phyloP scores from a whole-genome alignment of 2,113 vertebrate species.

The Cyanoramphus novaezelandiae region DNA sequence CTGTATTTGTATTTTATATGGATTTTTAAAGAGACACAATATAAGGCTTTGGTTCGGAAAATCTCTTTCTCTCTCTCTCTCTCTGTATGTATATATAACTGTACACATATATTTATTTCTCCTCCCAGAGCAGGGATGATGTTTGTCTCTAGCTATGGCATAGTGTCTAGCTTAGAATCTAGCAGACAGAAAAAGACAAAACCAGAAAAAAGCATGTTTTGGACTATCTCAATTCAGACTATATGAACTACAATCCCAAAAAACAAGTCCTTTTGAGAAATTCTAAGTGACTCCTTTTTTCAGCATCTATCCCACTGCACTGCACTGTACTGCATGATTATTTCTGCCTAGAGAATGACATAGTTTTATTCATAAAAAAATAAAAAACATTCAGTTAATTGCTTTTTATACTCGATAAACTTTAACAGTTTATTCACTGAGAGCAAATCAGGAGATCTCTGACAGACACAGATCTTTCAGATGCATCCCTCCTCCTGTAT shows the following conservation, averaged over 20 bases:
- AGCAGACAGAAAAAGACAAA: neutral
- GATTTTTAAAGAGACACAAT: slow-evolving; percentile 25
- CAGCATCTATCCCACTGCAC: neutral
- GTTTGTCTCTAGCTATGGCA: neutral
- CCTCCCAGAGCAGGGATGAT: neutral
- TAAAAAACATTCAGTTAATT: neutral
- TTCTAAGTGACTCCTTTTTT: neutral
- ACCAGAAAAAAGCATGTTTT: neutral
- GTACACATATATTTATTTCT: neutral
- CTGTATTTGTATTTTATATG: slow-evolving; percentile 10
- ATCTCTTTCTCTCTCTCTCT: neutral
- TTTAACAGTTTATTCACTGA: neutral
- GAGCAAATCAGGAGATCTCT: slow-evolving; percentile 4
- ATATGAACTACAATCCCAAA: neutral
- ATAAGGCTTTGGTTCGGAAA: neutral
- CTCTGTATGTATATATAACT: neutral
- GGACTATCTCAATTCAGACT: neutral
- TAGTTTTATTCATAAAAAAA: neutral
- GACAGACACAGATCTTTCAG: slow-evolving; percentile 23
- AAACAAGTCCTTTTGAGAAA: neutral
- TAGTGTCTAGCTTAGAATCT: neutral
- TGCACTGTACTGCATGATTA: neutral
- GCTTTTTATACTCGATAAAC: neutral
- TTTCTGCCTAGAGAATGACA: neutral
- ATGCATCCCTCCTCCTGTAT: neutral